Conservation (phyloP, 2,888 invertebrate species). For the Drosophila aldrichi region DNA sequence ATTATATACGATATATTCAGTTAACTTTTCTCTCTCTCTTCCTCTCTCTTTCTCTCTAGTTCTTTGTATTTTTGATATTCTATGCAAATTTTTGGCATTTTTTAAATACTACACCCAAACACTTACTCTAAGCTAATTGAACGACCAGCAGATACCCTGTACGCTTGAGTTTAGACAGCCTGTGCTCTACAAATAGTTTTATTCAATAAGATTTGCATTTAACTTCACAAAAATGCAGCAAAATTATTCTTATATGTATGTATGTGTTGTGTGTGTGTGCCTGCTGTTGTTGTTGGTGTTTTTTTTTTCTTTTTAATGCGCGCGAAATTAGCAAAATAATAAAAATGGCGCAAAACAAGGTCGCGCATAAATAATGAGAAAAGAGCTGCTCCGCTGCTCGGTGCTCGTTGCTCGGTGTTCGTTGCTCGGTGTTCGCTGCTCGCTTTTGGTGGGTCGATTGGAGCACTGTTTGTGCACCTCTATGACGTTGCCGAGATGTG, state of each 20-base stretch:
- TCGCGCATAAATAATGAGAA: slow-evolving; percentile 80
- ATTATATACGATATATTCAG: too few species aligned
- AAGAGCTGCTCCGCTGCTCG: slow-evolving; percentile 50
- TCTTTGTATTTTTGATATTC: too few species aligned
- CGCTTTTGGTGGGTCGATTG: slow-evolving; percentile 72
- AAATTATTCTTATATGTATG: not conserved
- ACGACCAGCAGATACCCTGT: not conserved
- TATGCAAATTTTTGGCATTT: too few species aligned
- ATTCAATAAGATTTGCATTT: not conserved
- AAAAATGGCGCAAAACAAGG: slow-evolving; percentile 81
- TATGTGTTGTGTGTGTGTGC: slow-evolving; percentile 23
- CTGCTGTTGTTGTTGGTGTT: slow-evolving; percentile 16
- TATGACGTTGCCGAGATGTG: slow-evolving; percentile 39
- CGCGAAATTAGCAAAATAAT: slow-evolving; percentile 78
- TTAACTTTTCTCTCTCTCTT: too few species aligned
- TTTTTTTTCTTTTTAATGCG: slow-evolving; percentile 57
- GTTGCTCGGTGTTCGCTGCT: slow-evolving; percentile 40
- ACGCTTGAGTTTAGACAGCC: not conserved
- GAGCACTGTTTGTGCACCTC: slow-evolving; percentile 67
- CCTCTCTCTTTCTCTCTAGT: too few species aligned
- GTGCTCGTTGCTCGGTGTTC: slow-evolving; percentile 39
- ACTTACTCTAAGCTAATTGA: too few species aligned
- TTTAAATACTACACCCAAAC: too few species aligned
- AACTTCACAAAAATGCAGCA: slow-evolving; percentile 1
- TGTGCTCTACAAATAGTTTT: not conserved